These are phyloP conservation scores for Drosophila parvula DNA, from an alignment of 1,140 invertebrate species.

Conservation along the genomic window DNA sequence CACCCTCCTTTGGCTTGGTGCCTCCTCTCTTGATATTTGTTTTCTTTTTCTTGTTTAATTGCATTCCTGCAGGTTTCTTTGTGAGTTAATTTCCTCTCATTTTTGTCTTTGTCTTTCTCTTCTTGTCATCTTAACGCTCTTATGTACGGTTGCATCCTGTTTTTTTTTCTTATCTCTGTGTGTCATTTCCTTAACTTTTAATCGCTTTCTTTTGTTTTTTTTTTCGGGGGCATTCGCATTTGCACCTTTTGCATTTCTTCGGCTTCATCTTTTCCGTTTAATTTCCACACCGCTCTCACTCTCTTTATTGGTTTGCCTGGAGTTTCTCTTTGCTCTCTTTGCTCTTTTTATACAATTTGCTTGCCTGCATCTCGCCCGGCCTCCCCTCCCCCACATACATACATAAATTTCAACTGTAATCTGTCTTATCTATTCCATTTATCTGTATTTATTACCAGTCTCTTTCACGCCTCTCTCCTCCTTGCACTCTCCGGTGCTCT, in stretches of 20 bases:
- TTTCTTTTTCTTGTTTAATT: constrained; percentile 17
- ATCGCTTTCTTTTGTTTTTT: constrained; percentile 15
- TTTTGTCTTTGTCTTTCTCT: background rate
- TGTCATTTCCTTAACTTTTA: constrained; percentile 27
- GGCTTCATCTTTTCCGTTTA: constrained; percentile 25
- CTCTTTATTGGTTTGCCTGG: constrained; percentile 3
- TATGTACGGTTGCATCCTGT: constrained; percentile 2
- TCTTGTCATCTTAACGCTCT: constrained; percentile 16
- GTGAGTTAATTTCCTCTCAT: constrained; percentile 16
- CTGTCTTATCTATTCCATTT: constrained; percentile 52
- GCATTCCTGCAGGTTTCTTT: constrained; percentile 27
- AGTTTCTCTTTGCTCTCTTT: constrained; percentile 2
- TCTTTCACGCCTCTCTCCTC: background rate
- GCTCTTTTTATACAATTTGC: background rate
- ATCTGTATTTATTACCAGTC: constrained; percentile 48
- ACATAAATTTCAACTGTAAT: constrained; percentile 49
- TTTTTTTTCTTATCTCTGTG: constrained; percentile 10
- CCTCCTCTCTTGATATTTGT: background rate
- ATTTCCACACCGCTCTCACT: constrained; percentile 14
- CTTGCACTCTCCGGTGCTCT: constrained; percentile 3
- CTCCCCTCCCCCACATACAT: background rate
- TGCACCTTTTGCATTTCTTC: constrained; percentile 17
- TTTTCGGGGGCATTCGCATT: background rate
- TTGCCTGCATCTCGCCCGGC: too few relatives aligned
- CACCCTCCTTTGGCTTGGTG: background rate